Conservation (phyloP, 1,140 invertebrate species). For the Sinella curviseta region DNA sequence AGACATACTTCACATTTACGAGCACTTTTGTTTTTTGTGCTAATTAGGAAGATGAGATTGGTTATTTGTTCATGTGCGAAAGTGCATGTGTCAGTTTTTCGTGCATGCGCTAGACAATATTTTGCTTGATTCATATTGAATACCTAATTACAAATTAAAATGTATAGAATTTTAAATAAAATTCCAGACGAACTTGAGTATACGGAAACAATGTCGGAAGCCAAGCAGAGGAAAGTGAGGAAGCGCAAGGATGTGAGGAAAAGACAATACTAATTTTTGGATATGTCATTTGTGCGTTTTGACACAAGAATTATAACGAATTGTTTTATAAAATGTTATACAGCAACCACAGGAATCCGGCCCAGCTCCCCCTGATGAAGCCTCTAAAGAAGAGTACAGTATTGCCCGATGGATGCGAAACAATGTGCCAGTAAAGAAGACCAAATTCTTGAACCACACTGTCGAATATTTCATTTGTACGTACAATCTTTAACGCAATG, state of each 20-base stretch:
- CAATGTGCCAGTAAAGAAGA: constrained; percentile 90
- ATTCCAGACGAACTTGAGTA: not conserved
- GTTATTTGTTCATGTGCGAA: too few relatives aligned
- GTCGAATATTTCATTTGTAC: constrained; percentile 94
- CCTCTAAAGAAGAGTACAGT: constrained; percentile 86
- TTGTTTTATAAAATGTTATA: not conserved
- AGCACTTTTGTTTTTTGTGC: too few relatives aligned
- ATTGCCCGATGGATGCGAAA: constrained; percentile 91
- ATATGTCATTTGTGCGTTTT: not conserved
- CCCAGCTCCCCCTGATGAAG: constrained; percentile 61
- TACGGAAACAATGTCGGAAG: constrained; percentile 23
- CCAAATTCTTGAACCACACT: constrained; percentile 91
- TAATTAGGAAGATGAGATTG: too few relatives aligned
- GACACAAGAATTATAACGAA: not conserved
- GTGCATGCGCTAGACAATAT: too few relatives aligned
- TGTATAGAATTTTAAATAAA: too few relatives aligned
- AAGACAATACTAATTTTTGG: constrained; percentile 11
- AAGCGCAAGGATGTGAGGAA: constrained; percentile 70
- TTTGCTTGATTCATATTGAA: too few relatives aligned
- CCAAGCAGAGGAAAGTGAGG: constrained; percentile 54
- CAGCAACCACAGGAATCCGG: constrained; percentile 25
- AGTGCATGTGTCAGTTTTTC: too few relatives aligned
- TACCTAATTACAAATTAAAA: too few relatives aligned
- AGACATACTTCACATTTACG: too few relatives aligned
- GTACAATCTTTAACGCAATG: constrained; percentile 26